A percentile compares a stretch with the other conserved stretches of the same genome.
Evolutionary conservation across 35 echinoderm and acorn worm genomes (phyloP).

Genomic region (Hemicentrotus pulcherrimus): DNA sequence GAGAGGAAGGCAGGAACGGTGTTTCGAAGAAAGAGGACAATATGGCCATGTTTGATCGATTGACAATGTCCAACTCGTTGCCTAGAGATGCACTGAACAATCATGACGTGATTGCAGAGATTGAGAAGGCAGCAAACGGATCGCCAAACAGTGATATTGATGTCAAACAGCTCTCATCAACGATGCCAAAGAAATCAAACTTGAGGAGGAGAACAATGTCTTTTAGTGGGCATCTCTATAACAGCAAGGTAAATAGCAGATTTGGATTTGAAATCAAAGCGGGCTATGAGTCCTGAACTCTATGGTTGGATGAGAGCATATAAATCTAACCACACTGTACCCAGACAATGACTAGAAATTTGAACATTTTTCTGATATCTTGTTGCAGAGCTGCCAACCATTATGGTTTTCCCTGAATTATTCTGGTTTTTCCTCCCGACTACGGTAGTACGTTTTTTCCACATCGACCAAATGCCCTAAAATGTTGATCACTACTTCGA

Average conservation of each 20-base stretch:
- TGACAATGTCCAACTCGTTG: conserved; percentile 3
- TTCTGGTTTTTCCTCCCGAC: too few species aligned
- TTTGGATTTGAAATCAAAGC: too few species aligned
- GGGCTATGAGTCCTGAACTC: too few species aligned
- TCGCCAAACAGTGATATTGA: conserved; percentile 16
- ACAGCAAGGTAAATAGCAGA: conserved; percentile 58
- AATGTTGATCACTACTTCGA: too few species aligned
- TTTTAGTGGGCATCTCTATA: conserved; percentile 89
- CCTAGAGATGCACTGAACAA: conserved; percentile 3
- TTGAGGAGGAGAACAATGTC: conserved; percentile 84
- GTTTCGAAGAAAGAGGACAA: neutral
- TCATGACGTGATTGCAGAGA: conserved; percentile 29
- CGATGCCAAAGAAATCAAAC: conserved; percentile 58
- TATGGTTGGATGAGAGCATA: neutral
- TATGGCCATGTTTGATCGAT: neutral
- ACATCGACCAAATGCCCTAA: too few species aligned
- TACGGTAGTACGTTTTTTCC: too few species aligned
- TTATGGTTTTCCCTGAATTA: too few species aligned
- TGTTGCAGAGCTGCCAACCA: too few species aligned
- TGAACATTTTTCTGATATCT: too few species aligned
- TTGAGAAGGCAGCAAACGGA: conserved; percentile 51
- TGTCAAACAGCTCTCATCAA: neutral
- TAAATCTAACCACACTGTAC: too few species aligned
- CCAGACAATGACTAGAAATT: too few species aligned
- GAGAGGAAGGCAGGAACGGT: neutral